These are phyloP conservation scores for Nymphalis io DNA, from an alignment of 1,140 invertebrate species.

Conservation along the genomic window DNA sequence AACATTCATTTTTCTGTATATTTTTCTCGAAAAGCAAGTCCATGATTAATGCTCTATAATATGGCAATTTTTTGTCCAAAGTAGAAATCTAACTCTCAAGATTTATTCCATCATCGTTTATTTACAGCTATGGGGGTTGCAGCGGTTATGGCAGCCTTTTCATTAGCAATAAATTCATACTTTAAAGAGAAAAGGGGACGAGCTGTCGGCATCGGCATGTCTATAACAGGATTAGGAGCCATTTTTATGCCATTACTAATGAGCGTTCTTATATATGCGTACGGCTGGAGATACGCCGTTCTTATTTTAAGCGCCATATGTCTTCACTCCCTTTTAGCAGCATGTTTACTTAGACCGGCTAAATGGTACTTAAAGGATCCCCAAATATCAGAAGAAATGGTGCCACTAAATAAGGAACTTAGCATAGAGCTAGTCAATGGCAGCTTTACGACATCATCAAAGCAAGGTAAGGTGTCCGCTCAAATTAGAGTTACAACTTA, in stretches of 20 bases:
- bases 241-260: constrained; percentile 79
- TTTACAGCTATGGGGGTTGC: constrained; percentile 76
- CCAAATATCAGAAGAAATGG: constrained; percentile 55
- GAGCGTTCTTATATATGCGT: constrained; percentile 73
- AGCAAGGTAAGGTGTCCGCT: constrained; percentile 43
- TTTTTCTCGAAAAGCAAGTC: too few species aligned
- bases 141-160: constrained; percentile 75
- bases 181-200: constrained; percentile 79
- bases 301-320: constrained; percentile 80
- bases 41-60: neutral
- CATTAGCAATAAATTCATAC: constrained; percentile 80
- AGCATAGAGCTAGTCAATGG: constrained; percentile 54
- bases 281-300: constrained; percentile 79
- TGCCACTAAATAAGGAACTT: constrained; percentile 57
- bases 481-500: too few species aligned
- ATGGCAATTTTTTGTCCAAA: neutral
- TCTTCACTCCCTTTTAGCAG: constrained; percentile 80
- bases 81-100: neutral
- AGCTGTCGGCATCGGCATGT: constrained; percentile 80
- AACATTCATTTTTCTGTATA: too few species aligned
- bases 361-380: constrained; percentile 81
- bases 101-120: neutral
- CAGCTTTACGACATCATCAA: constrained; percentile 53
- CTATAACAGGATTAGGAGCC: constrained; percentile 79
- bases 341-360: constrained; percentile 81